Percentiles rank a stretch among this genome's conserved stretches.
Evolutionary conservation across 2,113 vertebrate species (phyloP).

Genomic region (Chaenocephalus aceratus): DNA sequence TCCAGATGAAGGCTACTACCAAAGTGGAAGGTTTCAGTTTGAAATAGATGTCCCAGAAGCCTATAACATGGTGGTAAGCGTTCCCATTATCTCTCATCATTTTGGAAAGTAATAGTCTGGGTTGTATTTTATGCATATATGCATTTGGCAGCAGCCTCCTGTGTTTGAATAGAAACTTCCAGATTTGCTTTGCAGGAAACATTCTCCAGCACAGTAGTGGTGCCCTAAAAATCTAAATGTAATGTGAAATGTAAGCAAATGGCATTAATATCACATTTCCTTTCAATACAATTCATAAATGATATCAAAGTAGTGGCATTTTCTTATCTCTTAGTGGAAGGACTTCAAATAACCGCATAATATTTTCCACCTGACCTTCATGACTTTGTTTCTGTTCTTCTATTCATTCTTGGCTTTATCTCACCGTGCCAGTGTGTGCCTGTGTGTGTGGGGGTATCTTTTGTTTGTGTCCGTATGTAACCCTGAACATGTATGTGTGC

Average conservation of each 20-base stretch:
- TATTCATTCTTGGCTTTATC: conserved; percentile 7
- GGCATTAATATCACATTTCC: neutral
- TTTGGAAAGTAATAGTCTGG: neutral
- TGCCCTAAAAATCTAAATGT: neutral
- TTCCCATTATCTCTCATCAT: neutral
- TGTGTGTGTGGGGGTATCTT: neutral
- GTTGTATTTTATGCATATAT: neutral
- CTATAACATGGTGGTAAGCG: conserved; percentile 99
- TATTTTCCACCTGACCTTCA: neutral
- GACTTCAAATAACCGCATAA: neutral
- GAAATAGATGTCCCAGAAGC: conserved; percentile 98
- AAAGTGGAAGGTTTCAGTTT: conserved; percentile 98
- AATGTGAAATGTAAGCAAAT: neutral
- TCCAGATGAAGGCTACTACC: conserved; percentile 98
- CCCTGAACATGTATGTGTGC: neutral
- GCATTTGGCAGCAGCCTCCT: neutral
- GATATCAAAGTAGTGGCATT: neutral
- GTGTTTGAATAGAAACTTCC: neutral
- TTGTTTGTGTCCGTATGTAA: neutral
- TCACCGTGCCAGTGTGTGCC: neutral
- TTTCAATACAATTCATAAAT: neutral
- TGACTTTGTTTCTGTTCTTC: neutral
- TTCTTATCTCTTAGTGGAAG: neutral
- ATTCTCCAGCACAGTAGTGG: neutral
- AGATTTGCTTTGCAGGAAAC: neutral